phyloP scores from a whole-genome alignment of 2,888 invertebrate genomes.

The Gymnoscelis rufifasciata region DNA sequence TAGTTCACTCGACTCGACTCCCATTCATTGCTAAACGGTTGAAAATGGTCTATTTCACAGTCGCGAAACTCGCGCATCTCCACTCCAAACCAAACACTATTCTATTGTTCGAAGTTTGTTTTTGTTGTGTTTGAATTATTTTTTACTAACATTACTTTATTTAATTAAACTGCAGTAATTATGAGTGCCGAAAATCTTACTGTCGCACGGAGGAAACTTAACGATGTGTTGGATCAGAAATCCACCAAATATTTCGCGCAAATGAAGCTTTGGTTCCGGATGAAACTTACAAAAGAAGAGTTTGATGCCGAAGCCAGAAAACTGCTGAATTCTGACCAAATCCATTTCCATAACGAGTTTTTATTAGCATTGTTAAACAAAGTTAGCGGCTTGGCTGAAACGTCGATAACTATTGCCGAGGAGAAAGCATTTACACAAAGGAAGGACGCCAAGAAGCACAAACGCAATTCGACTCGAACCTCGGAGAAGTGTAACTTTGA shows the following conservation, averaged over 20 bases:
- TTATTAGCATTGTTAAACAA: constrained; percentile 88
- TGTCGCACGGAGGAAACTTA: constrained; percentile 79
- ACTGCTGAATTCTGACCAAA: constrained; percentile 84
- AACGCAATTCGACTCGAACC: constrained; percentile 70
- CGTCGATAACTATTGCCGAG: constrained; percentile 64
- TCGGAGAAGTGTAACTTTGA: constrained; percentile 81
- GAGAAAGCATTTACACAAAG: constrained; percentile 63
- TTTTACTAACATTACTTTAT: no score
- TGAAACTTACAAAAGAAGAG: constrained; percentile 88
- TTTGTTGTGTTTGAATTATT: no score
- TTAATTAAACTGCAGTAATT: no score
- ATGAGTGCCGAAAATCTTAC: constrained; percentile 74
- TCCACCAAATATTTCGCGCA: constrained; percentile 84
- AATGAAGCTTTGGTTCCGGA: constrained; percentile 87
- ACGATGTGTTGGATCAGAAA: constrained; percentile 83
- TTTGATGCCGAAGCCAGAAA: constrained; percentile 89
- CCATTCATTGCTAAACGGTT: no score
- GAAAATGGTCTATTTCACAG: no score
- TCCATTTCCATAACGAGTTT: constrained; percentile 91
- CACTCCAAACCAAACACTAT: no score
- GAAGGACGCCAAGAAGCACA: constrained; percentile 69
- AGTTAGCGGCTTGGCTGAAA: constrained; percentile 78
- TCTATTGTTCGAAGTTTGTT: no score
- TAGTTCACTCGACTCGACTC: no score
- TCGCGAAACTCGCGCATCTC: no score